Evolutionary conservation across 2,113 vertebrate genomes (phyloP).

Genomic region (Vulpes ferrilata): DNA sequence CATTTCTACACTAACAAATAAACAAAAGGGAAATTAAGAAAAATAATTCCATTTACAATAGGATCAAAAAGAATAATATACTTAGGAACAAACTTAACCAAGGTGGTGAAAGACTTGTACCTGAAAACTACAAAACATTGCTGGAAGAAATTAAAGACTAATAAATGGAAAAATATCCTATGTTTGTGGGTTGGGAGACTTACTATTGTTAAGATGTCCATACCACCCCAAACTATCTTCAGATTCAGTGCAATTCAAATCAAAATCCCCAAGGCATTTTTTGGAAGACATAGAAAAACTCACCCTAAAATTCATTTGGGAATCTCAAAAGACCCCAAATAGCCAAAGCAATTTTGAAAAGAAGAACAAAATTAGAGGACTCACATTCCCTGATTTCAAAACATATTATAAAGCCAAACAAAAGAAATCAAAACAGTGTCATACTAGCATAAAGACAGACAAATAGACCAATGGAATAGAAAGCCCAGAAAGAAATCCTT

Average conservation of each 20-base stretch:
- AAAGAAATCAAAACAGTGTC: not conserved
- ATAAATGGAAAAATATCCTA: not conserved
- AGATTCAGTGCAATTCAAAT: not conserved
- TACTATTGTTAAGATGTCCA: not conserved
- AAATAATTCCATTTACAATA: not conserved
- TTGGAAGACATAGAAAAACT: not conserved
- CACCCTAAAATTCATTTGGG: not conserved
- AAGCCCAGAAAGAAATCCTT: not conserved
- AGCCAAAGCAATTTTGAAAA: not conserved
- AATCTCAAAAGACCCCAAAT: not conserved
- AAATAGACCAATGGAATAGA: not conserved
- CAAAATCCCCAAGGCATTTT: not conserved
- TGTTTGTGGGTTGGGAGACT: not conserved
- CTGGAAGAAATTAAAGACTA: not conserved
- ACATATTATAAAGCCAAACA: not conserved
- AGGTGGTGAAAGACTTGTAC: not conserved
- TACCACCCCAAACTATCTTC: not conserved
- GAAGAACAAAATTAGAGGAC: not conserved
- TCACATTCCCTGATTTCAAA: not conserved
- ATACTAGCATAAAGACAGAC: not conserved
- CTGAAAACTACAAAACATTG: not conserved
- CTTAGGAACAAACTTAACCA: not conserved
- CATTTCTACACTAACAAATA: not conserved
- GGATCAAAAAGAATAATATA: not conserved
- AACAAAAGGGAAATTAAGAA: not conserved